Evolutionary conservation across 2,113 vertebrate genomes (phyloP).

Genomic region (Synchiropus splendidus): DNA sequence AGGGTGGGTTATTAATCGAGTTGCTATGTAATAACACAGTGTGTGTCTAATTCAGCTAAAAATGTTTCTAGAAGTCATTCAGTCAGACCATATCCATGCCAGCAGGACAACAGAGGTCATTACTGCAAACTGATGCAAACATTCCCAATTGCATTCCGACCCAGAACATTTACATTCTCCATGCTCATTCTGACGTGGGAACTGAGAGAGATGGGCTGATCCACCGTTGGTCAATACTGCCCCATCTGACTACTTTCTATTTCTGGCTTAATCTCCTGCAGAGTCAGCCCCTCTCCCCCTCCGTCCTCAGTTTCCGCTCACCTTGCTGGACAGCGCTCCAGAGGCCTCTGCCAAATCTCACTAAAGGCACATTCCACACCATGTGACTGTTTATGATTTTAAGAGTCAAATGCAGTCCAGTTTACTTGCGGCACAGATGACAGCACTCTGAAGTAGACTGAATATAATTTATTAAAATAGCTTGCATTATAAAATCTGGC

Average conservation of each 20-base stretch:
- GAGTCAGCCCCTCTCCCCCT: constrained; percentile 35
- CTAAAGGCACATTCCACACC: constrained; percentile 10
- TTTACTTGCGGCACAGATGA: neutral
- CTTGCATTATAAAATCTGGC: constrained; percentile 34
- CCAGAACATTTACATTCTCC: too few relatives aligned
- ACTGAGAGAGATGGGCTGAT: constrained; percentile 13
- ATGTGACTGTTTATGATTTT: constrained; percentile 1
- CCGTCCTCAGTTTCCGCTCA: constrained; percentile 26
- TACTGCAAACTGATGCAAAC: too few relatives aligned
- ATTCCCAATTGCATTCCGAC: too few relatives aligned
- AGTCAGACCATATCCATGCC: too few relatives aligned
- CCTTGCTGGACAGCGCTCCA: constrained; percentile 28
- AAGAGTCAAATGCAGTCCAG: neutral
- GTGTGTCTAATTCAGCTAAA: too few relatives aligned
- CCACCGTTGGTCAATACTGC: constrained; percentile 42
- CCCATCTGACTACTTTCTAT: constrained; percentile 52
- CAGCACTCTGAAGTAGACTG: constrained; percentile 1
- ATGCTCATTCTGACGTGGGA: constrained; percentile 9
- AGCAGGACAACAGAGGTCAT: too few relatives aligned
- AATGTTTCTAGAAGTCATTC: too few relatives aligned
- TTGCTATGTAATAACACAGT: too few relatives aligned
- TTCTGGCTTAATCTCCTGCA: constrained; percentile 36
- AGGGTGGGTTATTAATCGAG: too few relatives aligned
- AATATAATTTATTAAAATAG: constrained; percentile 48
- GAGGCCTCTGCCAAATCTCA: constrained; percentile 25